Evolutionary conservation across 2,888 invertebrate species (phyloP), one percentile per base, ranked within the genome.

Genomic region (Cephonodes hylas): DNA sequence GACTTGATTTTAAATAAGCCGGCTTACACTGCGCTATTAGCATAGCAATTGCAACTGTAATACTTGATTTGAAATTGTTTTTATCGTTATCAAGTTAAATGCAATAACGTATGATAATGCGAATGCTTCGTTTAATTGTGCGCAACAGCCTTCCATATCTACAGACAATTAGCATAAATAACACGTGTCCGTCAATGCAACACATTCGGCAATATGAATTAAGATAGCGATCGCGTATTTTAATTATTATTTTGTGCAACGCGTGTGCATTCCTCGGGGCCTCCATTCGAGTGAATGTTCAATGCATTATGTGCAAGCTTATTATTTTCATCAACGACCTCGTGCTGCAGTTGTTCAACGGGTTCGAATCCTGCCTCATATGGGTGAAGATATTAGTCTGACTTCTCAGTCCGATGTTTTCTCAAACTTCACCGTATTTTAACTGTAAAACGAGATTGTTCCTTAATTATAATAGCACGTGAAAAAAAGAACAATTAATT

Each of bases 151-250:
- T 48, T 53, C 20, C 20, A 44, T 53, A 31, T 63, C 38, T 57
- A 59, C n/a, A n/a, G 56, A n/a, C 27, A 45, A 62, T 64, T 59
- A 45, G 57, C 56, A 63, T 66, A 58, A 25, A 58, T 63, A 60
- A 60, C 31, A 53, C 20, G 27, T 38, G 34, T 57, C 18, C 63
- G 34, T 61, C 56, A 56, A 53, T 53, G 59, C 59, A 62, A 59
- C 53, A 42, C 22, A 42, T 42, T 61, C 8, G 42, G 31, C 42
- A 59, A 59, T 48, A 46, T 7, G 20, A 38, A 48, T 58, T 42
- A 25, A 48, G 46, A 59, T 59, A n/a, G 8, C 18, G 23, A 59
- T 59, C 59, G 18, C 23, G 22, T 48, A 46, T 38, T 38, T 46
- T 58, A 42, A 59, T 46, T 46, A 38, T 59, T 8, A 38, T 15